A percentile compares a stretch with the other conserved stretches of the same genome.
These are phyloP conservation scores for Florisuga fusca DNA, from an alignment of 2,797 vertebrate species.

Conservation along the genomic window DNA sequence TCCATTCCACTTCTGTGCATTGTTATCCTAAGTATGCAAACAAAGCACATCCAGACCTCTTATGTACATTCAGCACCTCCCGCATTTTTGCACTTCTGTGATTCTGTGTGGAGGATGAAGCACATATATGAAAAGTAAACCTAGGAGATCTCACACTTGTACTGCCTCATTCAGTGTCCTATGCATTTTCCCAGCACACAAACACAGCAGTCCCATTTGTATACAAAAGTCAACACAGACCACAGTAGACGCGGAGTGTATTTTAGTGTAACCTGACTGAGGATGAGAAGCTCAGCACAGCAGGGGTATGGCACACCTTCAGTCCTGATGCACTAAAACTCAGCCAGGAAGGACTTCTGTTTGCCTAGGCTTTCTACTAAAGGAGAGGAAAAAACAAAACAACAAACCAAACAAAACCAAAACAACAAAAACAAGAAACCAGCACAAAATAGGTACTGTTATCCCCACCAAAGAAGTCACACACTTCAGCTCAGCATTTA, in stretches of 20 bases:
- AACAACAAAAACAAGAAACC: background rate
- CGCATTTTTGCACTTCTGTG: background rate
- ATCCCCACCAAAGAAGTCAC: background rate
- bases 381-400: background rate
- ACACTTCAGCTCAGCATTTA: background rate
- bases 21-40: background rate
- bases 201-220: background rate
- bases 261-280: background rate
- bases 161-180: background rate
- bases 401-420: too few species aligned
- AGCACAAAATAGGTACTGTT: background rate
- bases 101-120: background rate
- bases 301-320: background rate
- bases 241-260: accelerated
- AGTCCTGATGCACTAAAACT: background rate
- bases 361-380: background rate
- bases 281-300: background rate
- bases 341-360: background rate
- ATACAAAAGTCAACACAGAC: background rate
- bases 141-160: background rate
- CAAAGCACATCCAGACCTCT: background rate
- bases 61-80: background rate
- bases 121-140: background rate
- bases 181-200: background rate
- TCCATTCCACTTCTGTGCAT: background rate